Base-by-base conservation (phyloP, 1,140 invertebrate species). In the Lepeophtheirus salmonis region DNA sequence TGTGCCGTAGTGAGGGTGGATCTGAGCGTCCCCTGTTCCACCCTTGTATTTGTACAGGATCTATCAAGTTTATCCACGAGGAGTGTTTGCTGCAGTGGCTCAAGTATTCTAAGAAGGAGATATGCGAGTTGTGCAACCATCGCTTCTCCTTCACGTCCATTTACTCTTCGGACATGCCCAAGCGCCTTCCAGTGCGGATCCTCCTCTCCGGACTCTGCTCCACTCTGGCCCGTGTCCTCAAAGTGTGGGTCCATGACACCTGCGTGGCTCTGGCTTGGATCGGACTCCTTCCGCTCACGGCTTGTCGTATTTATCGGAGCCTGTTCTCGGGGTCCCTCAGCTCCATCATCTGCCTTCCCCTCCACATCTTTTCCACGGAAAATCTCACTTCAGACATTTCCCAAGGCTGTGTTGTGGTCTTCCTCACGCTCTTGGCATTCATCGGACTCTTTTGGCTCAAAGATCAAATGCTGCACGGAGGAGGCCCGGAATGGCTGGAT, bases 121-220 rank as follows among this genome's bases (percentile, higher is more conserved):
- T 92, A 67, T 99, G 96, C 74, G 96, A 99, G 73, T 75, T 99
- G 64, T 99, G 96, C 71, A 91, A 92, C 64, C 86, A 98, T 70
- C 80, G 88, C 25, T 98, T 97, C 74, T 91, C 91, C 2, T 99
- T 99, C 70, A 92, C 89, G 68, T 94, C 95, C 61, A 97, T 99
- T 65, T 99, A 98, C 75, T 91, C 91, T 10, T 89, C 92, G 20
- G 92, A 98, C 69, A 99, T 98, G 95, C 95, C 95, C 10, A 82
- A 94, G 52, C 77, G 94, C 62, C 73, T 99, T 64, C 95, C 95
- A 0, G 75, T 97, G 20, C 79, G 80, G 64, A 90, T 94, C 70
- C 86, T 95, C 0, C 76, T 90, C 0, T 83, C 82, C 60, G 92
- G 94, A 1, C 73, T 97, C 17, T 76, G 95, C 51, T 80, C 82